Evolutionary conservation across 2,113 vertebrate species (phyloP).

Genomic region (Lichenostomus cassidix): DNA sequence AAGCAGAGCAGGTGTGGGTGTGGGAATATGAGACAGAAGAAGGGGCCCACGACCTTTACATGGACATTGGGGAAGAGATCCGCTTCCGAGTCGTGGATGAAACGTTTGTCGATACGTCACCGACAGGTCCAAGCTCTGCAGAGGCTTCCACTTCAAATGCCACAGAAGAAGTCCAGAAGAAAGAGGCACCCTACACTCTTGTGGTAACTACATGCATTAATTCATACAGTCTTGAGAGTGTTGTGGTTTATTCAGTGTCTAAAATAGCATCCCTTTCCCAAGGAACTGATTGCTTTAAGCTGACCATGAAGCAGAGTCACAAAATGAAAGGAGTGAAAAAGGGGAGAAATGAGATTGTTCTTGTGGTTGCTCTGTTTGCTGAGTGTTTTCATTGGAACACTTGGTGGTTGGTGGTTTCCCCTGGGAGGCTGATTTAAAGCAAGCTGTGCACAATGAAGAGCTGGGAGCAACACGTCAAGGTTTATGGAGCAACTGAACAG

Average conservation of each 20-base stretch:
- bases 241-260: neutral
- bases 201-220: conserved; percentile 75
- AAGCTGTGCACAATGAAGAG: neutral
- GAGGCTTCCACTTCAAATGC: conserved; percentile 65
- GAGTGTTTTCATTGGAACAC: neutral
- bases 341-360: neutral
- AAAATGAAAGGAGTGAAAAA: neutral
- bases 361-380: neutral
- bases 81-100: conserved; percentile 93
- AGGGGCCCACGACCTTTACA: conserved; percentile 96
- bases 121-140: conserved; percentile 83
- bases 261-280: neutral
- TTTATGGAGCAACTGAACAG: neutral
- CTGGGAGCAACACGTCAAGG: neutral
- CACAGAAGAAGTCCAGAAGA: conserved; percentile 81
- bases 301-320: neutral
- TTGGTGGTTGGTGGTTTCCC: neutral
- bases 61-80: conserved; percentile 96
- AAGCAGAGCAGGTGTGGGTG: conserved; percentile 95
- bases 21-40: conserved; percentile 99
- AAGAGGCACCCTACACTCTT: conserved; percentile 91
- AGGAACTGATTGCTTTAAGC: neutral
- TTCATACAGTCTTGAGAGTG: neutral
- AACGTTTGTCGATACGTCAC: conserved; percentile 92
- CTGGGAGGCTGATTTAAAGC: neutral